Conservation (phyloP, 2,797 vertebrate species). For the Mormyrus hasselquistii region DNA sequence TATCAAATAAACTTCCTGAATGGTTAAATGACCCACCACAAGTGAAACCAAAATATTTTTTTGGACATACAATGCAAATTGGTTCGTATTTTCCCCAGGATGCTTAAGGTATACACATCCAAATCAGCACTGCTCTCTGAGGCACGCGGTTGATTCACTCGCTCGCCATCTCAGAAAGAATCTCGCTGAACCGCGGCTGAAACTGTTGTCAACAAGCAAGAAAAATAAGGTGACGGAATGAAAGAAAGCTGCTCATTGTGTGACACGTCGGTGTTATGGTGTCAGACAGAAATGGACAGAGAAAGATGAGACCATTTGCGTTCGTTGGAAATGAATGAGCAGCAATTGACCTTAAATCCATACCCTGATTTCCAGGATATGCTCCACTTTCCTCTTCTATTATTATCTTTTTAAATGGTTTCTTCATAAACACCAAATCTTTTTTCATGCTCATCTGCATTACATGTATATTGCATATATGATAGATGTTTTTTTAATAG, state of each 20-base stretch:
- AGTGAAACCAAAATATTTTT: neutral
- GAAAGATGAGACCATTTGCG: neutral
- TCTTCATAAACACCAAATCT: neutral
- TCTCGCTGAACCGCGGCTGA: neutral
- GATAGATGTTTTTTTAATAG: neutral
- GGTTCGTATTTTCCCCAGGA: neutral
- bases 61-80: neutral
- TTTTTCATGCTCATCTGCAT: neutral
- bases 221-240: neutral
- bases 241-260: neutral
- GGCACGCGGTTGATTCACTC: neutral
- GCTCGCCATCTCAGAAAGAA: neutral
- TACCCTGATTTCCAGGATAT: neutral
- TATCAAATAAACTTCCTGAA: neutral
- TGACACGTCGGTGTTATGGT: neutral
- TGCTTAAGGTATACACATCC: neutral
- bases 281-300: neutral
- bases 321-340: neutral
- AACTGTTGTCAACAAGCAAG: neutral
- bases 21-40: neutral
- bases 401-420: neutral
- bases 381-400: neutral
- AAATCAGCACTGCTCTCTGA: neutral
- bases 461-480: neutral
- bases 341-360: neutral